These are phyloP conservation scores for Saguinus midas DNA, from an alignment of 2,113 vertebrate species.

Conservation along the genomic window DNA sequence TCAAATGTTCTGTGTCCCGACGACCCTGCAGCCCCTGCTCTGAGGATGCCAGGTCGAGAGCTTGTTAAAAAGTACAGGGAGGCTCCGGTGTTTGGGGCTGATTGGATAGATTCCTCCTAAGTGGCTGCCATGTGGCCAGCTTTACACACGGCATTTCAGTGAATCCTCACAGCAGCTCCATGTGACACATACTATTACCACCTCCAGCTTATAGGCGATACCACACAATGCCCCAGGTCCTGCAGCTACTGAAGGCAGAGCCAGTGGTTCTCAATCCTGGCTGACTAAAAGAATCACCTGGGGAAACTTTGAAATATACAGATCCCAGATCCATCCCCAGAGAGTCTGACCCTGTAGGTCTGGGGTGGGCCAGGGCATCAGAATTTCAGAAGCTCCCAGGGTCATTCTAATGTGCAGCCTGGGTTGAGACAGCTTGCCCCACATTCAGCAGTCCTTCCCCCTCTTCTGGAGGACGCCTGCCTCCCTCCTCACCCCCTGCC, in stretches of 20 bases:
- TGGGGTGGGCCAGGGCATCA: not conserved
- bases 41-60: not conserved
- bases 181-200: not conserved
- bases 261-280: rapidly evolving
- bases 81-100: not conserved
- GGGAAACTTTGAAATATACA: not conserved
- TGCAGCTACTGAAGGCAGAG: not conserved
- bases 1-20: too few relatives aligned
- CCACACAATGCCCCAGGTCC: not conserved
- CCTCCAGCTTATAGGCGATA: rapidly evolving
- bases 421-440: not conserved
- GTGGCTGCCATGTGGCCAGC: not conserved
- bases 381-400: not conserved
- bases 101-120: not conserved
- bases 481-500: not conserved
- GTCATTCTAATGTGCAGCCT: too few relatives aligned
- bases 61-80: not conserved
- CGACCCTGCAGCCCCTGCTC: not conserved
- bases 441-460: not conserved
- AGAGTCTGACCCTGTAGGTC: not conserved
- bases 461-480: not conserved
- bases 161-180: not conserved
- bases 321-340: not conserved
- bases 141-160: too few relatives aligned
- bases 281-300: not conserved